These are phyloP conservation scores for Etheostoma nigrum DNA, from an alignment of 2,797 vertebrate genomes.

Conservation along the genomic window DNA sequence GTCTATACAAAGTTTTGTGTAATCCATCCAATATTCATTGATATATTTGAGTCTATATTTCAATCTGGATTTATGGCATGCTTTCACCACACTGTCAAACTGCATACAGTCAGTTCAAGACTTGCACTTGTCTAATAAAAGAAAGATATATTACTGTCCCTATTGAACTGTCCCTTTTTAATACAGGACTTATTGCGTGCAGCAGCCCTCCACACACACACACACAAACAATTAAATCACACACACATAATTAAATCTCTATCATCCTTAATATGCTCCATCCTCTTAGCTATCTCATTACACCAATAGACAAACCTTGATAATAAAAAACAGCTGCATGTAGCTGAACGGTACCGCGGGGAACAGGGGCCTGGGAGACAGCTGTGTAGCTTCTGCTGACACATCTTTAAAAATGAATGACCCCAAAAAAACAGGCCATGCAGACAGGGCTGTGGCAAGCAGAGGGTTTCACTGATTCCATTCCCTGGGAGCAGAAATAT, in stretches of 20 bases:
- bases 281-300: conserved; percentile 19
- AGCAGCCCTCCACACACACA: neutral
- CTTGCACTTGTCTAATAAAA: neutral
- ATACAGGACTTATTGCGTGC: neutral
- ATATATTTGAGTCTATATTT: neutral
- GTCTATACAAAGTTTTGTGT: no score
- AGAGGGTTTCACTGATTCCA: conserved; percentile 12
- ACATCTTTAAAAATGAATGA: conserved; percentile 63
- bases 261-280: conserved; percentile 14
- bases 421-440: conserved; percentile 48
- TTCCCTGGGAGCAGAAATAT: conserved; percentile 18
- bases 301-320: conserved; percentile 46
- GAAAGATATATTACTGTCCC: neutral
- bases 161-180: neutral
- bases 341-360: conserved; percentile 15
- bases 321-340: conserved; percentile 38
- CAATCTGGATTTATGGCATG: neutral
- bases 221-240: neutral
- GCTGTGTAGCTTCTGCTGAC: conserved; percentile 52
- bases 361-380: conserved; percentile 18
- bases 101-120: neutral
- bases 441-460: conserved; percentile 13
- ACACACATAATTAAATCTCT: conserved; percentile 34
- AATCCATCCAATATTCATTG: neutral
- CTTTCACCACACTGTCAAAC: neutral